Evolutionary conservation across 2,113 vertebrate species (phyloP).

Genomic region (Lucifuga dentata): DNA sequence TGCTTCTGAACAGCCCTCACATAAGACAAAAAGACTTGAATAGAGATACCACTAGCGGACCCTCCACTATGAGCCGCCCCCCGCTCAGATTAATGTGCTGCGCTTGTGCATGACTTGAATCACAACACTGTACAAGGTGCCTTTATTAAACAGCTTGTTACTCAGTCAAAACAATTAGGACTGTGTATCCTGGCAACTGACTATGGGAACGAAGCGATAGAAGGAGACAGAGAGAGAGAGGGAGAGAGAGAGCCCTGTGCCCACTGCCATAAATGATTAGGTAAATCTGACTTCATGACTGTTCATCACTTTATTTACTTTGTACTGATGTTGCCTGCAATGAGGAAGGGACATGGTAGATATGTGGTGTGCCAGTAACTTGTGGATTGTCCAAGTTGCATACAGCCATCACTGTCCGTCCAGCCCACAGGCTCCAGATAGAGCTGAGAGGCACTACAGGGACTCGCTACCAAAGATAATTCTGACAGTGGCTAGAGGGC

Average conservation of each 20-base stretch:
- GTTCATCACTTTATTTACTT: conserved; percentile 47
- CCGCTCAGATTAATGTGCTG: conserved; percentile 51
- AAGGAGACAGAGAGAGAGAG: conserved; percentile 52
- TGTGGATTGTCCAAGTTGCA: conserved; percentile 57
- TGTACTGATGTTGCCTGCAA: conserved; percentile 26
- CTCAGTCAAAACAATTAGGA: conserved; percentile 76
- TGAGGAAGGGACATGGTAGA: conserved; percentile 5
- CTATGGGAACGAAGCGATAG: conserved; percentile 46
- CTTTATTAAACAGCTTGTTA: conserved; percentile 76
- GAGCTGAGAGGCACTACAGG: conserved; percentile 57
- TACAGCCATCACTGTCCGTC: conserved; percentile 55
- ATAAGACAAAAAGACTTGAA: conserved; percentile 8
- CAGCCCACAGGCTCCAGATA: conserved; percentile 59
- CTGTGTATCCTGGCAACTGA: conserved; percentile 70
- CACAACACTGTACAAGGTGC: conserved; percentile 66
- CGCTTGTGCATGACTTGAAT: conserved; percentile 71
- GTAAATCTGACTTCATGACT: conserved; percentile 62
- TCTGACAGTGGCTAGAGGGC: conserved; percentile 77
- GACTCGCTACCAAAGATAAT: conserved; percentile 68
- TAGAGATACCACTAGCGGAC: conserved; percentile 10
- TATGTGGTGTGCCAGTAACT: conserved; percentile 27
- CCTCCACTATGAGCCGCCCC: conserved; percentile 2
- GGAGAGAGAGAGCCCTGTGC: conserved; percentile 24
- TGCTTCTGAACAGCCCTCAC: too few relatives aligned
- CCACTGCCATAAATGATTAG: conserved; percentile 58